Conservation (phyloP, 2,888 invertebrate genomes). For the Leucophenga maculata region DNA sequence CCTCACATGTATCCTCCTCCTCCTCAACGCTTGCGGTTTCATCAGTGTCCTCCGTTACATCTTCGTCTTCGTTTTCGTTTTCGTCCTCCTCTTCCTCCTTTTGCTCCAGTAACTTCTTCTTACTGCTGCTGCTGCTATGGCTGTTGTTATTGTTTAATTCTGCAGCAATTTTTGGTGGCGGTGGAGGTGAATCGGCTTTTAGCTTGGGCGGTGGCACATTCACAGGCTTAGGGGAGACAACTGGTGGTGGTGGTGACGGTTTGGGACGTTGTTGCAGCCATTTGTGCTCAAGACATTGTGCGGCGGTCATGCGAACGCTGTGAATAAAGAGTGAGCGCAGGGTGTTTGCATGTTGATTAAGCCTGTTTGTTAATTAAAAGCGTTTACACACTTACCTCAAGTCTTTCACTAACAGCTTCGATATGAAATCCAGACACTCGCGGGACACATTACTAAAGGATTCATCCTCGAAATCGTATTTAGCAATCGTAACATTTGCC, state of each 20-base stretch:
- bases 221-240: slow-evolving; percentile 59
- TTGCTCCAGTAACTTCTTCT: slow-evolving; percentile 40
- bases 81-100: slow-evolving; percentile 51
- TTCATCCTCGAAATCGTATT: slow-evolving; percentile 98
- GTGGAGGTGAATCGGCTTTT: slow-evolving; percentile 67
- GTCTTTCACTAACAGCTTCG: slow-evolving; percentile 91
- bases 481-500: slow-evolving; percentile 97
- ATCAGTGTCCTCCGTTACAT: slow-evolving; percentile 35
- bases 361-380: slow-evolving; percentile 50
- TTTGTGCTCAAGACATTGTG: slow-evolving; percentile 87
- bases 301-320: slow-evolving; percentile 88
- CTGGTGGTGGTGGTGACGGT: slow-evolving; percentile 62
- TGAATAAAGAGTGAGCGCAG: slow-evolving; percentile 63
- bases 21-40: slow-evolving; percentile 1
- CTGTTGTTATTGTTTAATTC: slow-evolving; percentile 6
- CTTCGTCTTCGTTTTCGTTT: slow-evolving; percentile 22
- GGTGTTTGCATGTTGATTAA: slow-evolving; percentile 36
- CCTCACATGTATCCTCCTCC: too few relatives aligned
- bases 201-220: slow-evolving; percentile 60
- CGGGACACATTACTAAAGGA: slow-evolving; percentile 95
- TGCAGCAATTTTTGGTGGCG: slow-evolving; percentile 43
- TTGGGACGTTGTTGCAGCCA: slow-evolving; percentile 82
- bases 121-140: neutral
- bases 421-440: slow-evolving; percentile 96
- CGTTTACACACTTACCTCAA: slow-evolving; percentile 81